Base-by-base conservation (phyloP, 2,797 vertebrate species). In the Leontopithecus rosalia region DNA sequence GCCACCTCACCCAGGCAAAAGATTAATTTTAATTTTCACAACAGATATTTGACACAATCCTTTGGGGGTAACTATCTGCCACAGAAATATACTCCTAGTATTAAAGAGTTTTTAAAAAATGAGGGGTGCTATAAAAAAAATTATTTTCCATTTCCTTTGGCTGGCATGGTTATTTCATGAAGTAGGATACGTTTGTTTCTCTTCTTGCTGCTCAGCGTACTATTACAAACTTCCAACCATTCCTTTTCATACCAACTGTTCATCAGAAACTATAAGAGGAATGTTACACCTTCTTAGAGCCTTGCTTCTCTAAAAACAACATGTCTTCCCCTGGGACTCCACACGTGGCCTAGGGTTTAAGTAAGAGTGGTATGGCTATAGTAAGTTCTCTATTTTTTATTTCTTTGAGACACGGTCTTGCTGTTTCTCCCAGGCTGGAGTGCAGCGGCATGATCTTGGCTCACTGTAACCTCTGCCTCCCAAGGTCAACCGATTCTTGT, bases 301-400 rank as follows among this genome's bases (percentile, higher is more conserved):
- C 85, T 85, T 88, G 41, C 67, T 97, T 96, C n/a, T 81, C 61
- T 96, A 92, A 97, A 97, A 96, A 87, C 75, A 87, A 87, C 24
- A 81, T 19, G 30, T 81, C 64, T 96, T 96, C 64, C 10, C 33
- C 88, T 72, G 67, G 61, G 39, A 57, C 46, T 95, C 5, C 57
- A 95, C 39, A 84, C 26, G 43, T 64, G 79, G 58, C 80, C 67
- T 87, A 88, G 39, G 13, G 43, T 50, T 77, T 93, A 96, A 87
- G 17, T 86, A 95, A 84, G 87, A 79, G 41, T 36, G 2, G 19
- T 39, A 70, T 19, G 26, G 46, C 48, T 92, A 79, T 1, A 88
- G 20, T 55, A 88, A 94, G 26, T 90, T 96, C 39, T 75, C 17
- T 19, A 67, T n/a, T 67, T 67, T 67, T 67, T n/a, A 67, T n/a